Base-by-base conservation (phyloP, 2,113 vertebrate genomes). In the rabbit (Oryctolagus cuniculus) region DNA sequence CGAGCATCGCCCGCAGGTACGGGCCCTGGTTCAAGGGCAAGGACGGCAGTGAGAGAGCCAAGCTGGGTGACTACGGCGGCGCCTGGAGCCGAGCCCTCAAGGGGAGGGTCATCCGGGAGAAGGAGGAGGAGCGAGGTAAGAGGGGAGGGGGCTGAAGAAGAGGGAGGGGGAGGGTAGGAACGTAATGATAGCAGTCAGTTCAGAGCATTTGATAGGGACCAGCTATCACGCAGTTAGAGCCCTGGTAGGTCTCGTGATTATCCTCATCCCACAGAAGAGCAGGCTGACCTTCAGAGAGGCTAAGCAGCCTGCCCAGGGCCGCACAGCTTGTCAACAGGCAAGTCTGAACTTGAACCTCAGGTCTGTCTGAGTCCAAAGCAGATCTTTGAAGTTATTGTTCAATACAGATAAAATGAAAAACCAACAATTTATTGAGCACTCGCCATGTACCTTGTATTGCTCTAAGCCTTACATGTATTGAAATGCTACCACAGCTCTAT, bases 71-170 rank as follows among this genome's bases (percentile, higher is more conserved):
- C 29, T 98, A 98, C n/a, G 91, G 98, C 67, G 98, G 97, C 80
- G 95, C 97, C 88, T 99, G 99, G 98, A 99, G 98, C 97, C 97
- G 98, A 4, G 98, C 98, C 3, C 98, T 98, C 66, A 98, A 99
- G 97, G 98, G 98, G 72, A 99, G 99, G 92, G 98, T 91, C 15
- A 91, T 97, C 92, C 99, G 99, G 9, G 99, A 99, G 90, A 97
- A 99, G 87, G 99, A 99, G 38, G 99, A 99, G 55, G 99, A 98
- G 67, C 98, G 98, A 99, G 99, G 99, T 99, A 98, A 98, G 98
- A 12, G 6, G 0, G 27, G 66, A 25, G 3, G 3, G 4, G 85
- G n/a, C 17, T 6, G 7, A 22, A 3, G 83, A 55, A 66, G 13
- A 21, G 74, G 87, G 66, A 17, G 34, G 53, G 22, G 21, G 38